Base-by-base conservation (phyloP, 2,888 invertebrate genomes). In the Salticus scenicus region DNA sequence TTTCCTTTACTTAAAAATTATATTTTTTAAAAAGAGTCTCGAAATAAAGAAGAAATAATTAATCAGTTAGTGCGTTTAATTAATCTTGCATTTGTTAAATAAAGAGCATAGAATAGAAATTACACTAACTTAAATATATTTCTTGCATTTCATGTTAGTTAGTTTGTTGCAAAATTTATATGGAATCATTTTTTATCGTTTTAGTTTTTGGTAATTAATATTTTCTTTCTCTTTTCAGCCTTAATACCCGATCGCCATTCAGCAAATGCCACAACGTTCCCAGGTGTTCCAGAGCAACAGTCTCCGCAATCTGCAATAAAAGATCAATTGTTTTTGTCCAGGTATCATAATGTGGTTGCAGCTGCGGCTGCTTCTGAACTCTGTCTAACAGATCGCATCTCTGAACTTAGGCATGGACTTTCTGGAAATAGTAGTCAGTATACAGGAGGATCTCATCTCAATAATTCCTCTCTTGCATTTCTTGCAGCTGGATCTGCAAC, bases 391-490 rank as follows among this genome's bases (percentile, higher is more conserved):
- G 88, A 88, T 27, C 77, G 88, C 8, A 42, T 88, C 20, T 75
- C 85, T 0, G 88, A 87, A 64, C 81, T 88, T 47, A 51, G 85
- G 0, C 88, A 87, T 24, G 85, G 88, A 12, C 67, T 87, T 17
- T 81, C 81, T 1, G 87, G 87, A 7, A 80, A 20, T n/a, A 84
- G 73, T 42, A 31, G 78, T 7, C 27, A 41, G 4, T 81, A 66
- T 24, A 10, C 67, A 70, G 75, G 69, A 12, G 17, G 63, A 7
- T 69, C 78, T 28, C 79, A 69, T 7, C 73, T 85, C 30, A 79
- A 75, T 63, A 85, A 85, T 27, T 57, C 79, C 0, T 77, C 85
- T 12, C 27, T 85, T 17, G 85, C 85, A 4, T 80, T 85, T 37
- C 66, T 85, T 1, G 64, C 78, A 10, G 71, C 70, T 10, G 70